Percentiles rank a stretch among this genome's conserved stretches.
phyloP scores from a whole-genome alignment of 2,113 vertebrate genomes.

The Cyanoliseus patagonus region DNA sequence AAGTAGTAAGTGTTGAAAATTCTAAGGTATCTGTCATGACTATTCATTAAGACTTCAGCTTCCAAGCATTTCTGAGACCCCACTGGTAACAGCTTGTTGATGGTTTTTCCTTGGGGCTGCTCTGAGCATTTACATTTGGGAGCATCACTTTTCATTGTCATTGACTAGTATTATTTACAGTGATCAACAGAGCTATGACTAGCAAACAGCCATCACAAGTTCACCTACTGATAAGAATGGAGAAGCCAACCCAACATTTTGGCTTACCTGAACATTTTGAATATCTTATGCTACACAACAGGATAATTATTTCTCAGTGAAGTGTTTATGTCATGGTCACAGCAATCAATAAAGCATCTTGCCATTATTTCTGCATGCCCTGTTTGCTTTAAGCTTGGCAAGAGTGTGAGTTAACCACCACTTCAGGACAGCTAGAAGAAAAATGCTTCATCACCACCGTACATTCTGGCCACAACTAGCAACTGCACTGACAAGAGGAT shows the following conservation, averaged over 20 bases:
- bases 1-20: neutral
- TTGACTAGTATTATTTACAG: neutral
- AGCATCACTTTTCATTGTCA: neutral
- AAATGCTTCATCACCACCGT: neutral
- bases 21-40: neutral
- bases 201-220: neutral
- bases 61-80: neutral
- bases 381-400: neutral
- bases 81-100: neutral
- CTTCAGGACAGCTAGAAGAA: neutral
- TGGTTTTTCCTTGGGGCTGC: neutral
- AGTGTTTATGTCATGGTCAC: neutral
- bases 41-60: neutral
- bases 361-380: neutral
- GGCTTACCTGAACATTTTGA: neutral
- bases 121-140: neutral
- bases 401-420: neutral
- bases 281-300: neutral
- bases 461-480: neutral
- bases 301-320: neutral
- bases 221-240: neutral
- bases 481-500: neutral
- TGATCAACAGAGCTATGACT: neutral
- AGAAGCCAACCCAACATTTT: neutral
- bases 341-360: neutral